Evolutionary conservation across 2,888 invertebrate species (phyloP).

Genomic region (Uloborus plumipes): DNA sequence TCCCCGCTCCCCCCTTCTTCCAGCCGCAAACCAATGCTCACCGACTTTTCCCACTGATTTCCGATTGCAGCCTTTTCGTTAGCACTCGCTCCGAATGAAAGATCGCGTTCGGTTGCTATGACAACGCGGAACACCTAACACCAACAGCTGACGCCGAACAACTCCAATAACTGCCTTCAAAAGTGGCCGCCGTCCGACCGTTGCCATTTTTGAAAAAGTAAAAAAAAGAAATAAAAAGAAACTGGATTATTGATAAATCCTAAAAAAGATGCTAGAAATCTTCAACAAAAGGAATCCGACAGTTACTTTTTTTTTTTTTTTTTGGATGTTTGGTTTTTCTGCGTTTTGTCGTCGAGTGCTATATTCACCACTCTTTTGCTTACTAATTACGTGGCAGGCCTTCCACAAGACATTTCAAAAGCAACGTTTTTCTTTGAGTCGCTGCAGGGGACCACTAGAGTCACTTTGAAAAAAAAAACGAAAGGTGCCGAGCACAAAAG

Average conservation of each 20-base stretch:
- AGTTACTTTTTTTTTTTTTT: conserved; percentile 12
- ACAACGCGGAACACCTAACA: conserved; percentile 50
- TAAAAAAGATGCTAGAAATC: conserved; percentile 14
- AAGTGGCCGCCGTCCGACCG: conserved; percentile 24
- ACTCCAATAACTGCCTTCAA: conserved; percentile 57
- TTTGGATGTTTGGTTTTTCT: conserved; percentile 20
- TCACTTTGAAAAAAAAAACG: conserved; percentile 42
- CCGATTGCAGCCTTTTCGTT: conserved; percentile 47
- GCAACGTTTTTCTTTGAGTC: conserved; percentile 26
- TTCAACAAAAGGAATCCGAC: conserved; percentile 42
- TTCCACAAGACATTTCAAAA: conserved; percentile 49
- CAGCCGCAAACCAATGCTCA: conserved; percentile 17
- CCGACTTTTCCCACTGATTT: conserved; percentile 56
- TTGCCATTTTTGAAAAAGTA: conserved; percentile 37
- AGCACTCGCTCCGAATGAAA: conserved; percentile 47
- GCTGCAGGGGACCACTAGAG: conserved; percentile 30
- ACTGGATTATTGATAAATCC: conserved; percentile 59
- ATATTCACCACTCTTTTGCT: conserved; percentile 45
- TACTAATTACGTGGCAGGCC: conserved; percentile 53
- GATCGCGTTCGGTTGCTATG: conserved; percentile 53
- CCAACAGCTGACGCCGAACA: conserved; percentile 61
- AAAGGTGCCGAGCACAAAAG: conserved; percentile 50
- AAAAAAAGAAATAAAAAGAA: conserved; percentile 24
- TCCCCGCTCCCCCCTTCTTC: conserved; percentile 11
- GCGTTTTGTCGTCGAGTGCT: conserved; percentile 26